Evolutionary conservation across 1,140 invertebrate species (phyloP).

Genomic region (Sycobia sp.): DNA sequence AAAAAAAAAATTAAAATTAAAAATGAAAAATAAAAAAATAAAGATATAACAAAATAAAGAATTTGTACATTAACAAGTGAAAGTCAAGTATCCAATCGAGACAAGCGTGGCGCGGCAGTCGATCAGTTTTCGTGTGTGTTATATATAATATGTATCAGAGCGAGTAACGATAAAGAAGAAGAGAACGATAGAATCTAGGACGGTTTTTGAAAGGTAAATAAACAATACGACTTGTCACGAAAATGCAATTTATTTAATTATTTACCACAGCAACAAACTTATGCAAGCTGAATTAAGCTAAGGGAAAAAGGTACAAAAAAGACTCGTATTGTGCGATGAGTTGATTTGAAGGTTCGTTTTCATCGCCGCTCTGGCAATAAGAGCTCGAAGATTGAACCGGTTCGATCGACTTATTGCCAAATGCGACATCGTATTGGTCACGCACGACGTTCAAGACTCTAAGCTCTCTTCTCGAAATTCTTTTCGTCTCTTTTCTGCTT

Average conservation of each 20-base stretch:
- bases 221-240: slow-evolving; percentile 60
- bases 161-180: slow-evolving; percentile 23
- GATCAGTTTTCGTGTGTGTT: slow-evolving; percentile 7
- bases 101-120: not conserved
- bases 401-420: slow-evolving; percentile 8
- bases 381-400: not conserved
- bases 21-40: not conserved
- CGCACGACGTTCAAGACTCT: slow-evolving; percentile 37
- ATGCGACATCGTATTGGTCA: not conserved
- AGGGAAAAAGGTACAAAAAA: slow-evolving; percentile 50
- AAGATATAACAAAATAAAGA: not conserved
- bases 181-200: slow-evolving; percentile 39
- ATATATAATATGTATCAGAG: too few relatives aligned
- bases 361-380: slow-evolving; percentile 26
- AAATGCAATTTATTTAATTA: slow-evolving; percentile 61
- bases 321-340: slow-evolving; percentile 20
- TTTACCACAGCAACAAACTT: slow-evolving; percentile 60
- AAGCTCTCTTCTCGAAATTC: slow-evolving; percentile 30
- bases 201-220: slow-evolving; percentile 54
- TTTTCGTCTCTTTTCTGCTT: slow-evolving; percentile 6
- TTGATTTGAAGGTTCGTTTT: slow-evolving; percentile 21
- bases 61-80: too few relatives aligned
- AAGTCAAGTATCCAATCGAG: not conserved
- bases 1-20: slow-evolving; percentile 1
- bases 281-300: slow-evolving; percentile 49